Conservation (phyloP, 2,797 vertebrate genomes). For the Halcyon badia region DNA sequence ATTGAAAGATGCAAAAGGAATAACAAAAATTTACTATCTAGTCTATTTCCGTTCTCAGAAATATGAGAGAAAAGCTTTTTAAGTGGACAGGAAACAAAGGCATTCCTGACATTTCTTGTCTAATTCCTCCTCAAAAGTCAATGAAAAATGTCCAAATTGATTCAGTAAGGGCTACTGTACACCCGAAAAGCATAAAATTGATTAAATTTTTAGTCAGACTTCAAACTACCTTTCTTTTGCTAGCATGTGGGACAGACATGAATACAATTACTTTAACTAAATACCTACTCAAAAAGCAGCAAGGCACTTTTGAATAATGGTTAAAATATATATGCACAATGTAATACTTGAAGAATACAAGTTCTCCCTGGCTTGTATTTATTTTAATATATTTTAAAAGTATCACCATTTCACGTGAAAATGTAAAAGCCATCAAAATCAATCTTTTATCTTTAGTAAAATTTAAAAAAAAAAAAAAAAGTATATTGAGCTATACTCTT, state of each 20-base stretch:
- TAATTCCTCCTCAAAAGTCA: neutral
- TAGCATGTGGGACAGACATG: neutral
- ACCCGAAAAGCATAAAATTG: neutral
- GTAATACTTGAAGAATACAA: neutral
- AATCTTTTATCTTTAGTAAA: neutral
- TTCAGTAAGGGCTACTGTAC: neutral
- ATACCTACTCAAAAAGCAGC: neutral
- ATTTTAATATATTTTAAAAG: neutral
- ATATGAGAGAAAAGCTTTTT: neutral
- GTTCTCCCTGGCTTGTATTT: neutral
- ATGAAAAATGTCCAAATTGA: neutral
- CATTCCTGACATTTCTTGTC: neutral
- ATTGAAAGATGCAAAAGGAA: neutral
- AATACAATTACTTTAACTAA: neutral
- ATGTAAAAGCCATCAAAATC: neutral
- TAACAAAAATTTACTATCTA: neutral
- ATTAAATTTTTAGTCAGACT: neutral
- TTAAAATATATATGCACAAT: neutral
- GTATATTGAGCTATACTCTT: neutral
- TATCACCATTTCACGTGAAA: neutral
- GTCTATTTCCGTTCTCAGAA: neutral
- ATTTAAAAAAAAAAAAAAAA: neutral
- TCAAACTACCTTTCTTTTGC: neutral
- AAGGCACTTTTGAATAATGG: neutral
- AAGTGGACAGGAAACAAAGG: neutral